Percentiles rank a stretch among this genome's conserved stretches.
phyloP scores from a whole-genome alignment of 2,888 invertebrate genomes.

The Platycheirus rosarum region DNA sequence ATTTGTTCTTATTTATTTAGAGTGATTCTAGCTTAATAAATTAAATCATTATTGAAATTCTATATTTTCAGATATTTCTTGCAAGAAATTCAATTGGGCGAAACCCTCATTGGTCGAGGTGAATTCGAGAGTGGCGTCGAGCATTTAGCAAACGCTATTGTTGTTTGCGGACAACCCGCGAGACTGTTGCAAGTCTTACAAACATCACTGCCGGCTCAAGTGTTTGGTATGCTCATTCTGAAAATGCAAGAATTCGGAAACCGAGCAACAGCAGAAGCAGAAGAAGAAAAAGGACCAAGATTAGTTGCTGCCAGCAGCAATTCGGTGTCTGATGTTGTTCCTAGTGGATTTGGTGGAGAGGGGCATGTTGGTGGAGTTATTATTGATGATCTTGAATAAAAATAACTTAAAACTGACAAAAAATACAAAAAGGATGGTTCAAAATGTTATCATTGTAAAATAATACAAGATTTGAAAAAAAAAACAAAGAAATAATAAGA shows the following conservation, averaged over 20 bases:
- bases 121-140: conserved; percentile 95
- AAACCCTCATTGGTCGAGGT: conserved; percentile 93
- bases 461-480: conserved; percentile 46
- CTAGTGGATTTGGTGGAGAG: conserved; percentile 77
- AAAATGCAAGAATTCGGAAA: conserved; percentile 84
- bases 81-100: conserved; percentile 94
- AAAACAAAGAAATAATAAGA: conserved; percentile 16
- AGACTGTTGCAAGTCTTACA: conserved; percentile 86
- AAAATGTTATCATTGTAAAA: conserved; percentile 61
- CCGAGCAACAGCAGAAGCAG: conserved; percentile 77
- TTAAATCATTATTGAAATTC: no score
- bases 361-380: conserved; percentile 75
- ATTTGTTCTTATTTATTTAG: no score
- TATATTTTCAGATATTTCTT: conserved; percentile 83
- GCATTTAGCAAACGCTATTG: conserved; percentile 98
- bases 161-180: conserved; percentile 93
- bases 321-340: conserved; percentile 75
- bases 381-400: conserved; percentile 81
- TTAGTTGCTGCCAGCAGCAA: conserved; percentile 76
- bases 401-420: conserved; percentile 13
- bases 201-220: conserved; percentile 96
- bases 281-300: conserved; percentile 77
- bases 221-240: conserved; percentile 94
- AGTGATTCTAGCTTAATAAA: no score
- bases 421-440: conserved; percentile 5